A percentile compares a stretch with the other conserved stretches of the same genome.
Evolutionary conservation across 2,797 vertebrate species (phyloP).

Genomic region (Triplophysa yarkandensis): DNA sequence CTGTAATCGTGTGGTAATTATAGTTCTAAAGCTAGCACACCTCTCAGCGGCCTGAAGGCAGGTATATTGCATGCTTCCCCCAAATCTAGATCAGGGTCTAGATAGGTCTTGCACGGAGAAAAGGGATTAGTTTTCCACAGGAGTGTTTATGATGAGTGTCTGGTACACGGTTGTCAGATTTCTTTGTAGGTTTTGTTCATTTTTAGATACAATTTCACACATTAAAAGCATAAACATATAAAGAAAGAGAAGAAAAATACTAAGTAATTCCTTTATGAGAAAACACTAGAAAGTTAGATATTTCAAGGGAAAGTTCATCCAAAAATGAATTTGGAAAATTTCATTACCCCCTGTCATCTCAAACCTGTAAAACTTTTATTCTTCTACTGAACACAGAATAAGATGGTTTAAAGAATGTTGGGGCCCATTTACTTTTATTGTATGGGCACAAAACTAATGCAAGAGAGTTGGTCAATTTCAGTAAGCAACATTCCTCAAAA

Average conservation of each 20-base stretch:
- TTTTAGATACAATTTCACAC: constrained; percentile 68
- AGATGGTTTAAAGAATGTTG: no score
- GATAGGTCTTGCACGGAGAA: constrained; percentile 67
- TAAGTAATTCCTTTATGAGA: constrained; percentile 32
- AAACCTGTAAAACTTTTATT: no score
- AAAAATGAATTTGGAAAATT: no score
- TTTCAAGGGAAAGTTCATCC: no score
- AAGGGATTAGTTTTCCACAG: constrained; percentile 66
- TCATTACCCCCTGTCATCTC: no score
- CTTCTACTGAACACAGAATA: no score
- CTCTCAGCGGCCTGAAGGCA: constrained; percentile 62
- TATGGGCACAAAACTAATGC: no score
- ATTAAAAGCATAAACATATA: constrained; percentile 42
- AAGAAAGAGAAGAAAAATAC: constrained; percentile 20
- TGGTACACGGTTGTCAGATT: constrained; percentile 60
- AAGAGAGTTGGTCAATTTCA: no score
- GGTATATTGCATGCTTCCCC: constrained; percentile 57
- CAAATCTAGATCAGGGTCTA: constrained; percentile 65
- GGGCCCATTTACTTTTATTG: no score
- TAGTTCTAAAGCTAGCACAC: constrained; percentile 66
- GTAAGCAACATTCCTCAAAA: no score
- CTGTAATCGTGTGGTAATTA: constrained; percentile 74
- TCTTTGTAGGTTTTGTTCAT: constrained; percentile 66
- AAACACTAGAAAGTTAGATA: constrained; percentile 37
- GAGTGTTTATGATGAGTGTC: constrained; percentile 58